Evolutionary conservation across 2,888 invertebrate genomes (phyloP).

Genomic region (Cylloceria caligata): DNA sequence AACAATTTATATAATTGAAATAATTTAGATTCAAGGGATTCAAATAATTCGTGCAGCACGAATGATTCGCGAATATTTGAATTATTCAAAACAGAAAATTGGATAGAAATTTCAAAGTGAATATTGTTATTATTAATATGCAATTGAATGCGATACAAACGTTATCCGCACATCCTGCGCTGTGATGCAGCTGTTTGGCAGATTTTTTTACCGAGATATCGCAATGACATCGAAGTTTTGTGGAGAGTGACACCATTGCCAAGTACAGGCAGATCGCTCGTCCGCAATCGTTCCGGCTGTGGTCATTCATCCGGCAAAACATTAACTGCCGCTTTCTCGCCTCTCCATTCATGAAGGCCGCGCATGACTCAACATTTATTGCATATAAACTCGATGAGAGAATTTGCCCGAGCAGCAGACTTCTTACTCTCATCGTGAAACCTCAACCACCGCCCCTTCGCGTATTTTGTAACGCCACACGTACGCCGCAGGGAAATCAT

Average conservation of each 20-base stretch:
- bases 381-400: not conserved
- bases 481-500: constrained; percentile 36
- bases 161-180: not conserved
- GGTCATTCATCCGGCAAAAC: constrained; percentile 37
- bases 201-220: not conserved
- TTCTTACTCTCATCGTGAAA: not conserved
- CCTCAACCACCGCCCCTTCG: constrained; percentile 5
- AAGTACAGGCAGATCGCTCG: constrained; percentile 1
- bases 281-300: not conserved
- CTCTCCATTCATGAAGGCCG: constrained; percentile 26
- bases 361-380: constrained; percentile 5
- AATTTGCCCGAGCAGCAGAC: not conserved
- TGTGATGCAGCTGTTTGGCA: not conserved
- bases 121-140: not conserved
- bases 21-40: too few species aligned
- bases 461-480: constrained; percentile 5
- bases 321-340: not conserved
- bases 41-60: not conserved
- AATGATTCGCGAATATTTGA: not conserved
- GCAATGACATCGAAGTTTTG: not conserved
- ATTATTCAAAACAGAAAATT: not conserved
- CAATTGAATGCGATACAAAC: not conserved
- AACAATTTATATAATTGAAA: not conserved
- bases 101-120: not conserved
- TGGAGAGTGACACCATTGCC: not conserved